These are phyloP conservation scores for Cryptomyrus ogoouensis DNA, from an alignment of 2,113 vertebrate species.

Conservation along the genomic window DNA sequence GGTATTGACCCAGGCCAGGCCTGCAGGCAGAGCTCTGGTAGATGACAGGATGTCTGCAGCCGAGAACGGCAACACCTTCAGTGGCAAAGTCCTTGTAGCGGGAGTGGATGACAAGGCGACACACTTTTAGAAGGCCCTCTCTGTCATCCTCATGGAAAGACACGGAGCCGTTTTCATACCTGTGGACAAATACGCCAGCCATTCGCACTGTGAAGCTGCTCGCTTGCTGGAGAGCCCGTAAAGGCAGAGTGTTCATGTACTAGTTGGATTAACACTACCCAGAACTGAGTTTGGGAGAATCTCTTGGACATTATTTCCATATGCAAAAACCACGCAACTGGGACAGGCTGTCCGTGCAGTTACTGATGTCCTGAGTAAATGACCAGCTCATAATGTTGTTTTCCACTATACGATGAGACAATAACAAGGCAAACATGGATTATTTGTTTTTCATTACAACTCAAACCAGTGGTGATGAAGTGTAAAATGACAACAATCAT, in stretches of 20 bases:
- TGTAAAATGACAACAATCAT: not conserved
- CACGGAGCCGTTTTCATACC: constrained; percentile 90
- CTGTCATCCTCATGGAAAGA: constrained; percentile 93
- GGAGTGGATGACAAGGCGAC: constrained; percentile 78
- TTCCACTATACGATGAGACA: not conserved
- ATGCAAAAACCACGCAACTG: not conserved
- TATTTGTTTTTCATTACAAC: not conserved
- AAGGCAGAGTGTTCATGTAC: not conserved
- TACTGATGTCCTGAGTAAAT: not conserved
- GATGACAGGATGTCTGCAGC: constrained; percentile 74
- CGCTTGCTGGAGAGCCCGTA: not conserved
- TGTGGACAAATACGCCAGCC: constrained; percentile 35
- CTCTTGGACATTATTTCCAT: not conserved
- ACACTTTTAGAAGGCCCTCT: constrained; percentile 85
- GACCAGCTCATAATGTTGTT: not conserved
- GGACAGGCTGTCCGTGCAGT: not conserved
- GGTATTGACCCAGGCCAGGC: constrained; percentile 79
- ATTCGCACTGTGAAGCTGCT: not conserved
- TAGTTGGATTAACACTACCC: not conserved
- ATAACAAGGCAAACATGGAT: not conserved
- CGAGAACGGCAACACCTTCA: constrained; percentile 76
- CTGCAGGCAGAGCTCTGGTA: constrained; percentile 87
- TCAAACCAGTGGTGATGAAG: not conserved
- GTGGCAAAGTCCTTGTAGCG: constrained; percentile 81
- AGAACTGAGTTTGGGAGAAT: not conserved